Conservation (phyloP, 2,113 vertebrate genomes). For the Todiramphus chloris region DNA sequence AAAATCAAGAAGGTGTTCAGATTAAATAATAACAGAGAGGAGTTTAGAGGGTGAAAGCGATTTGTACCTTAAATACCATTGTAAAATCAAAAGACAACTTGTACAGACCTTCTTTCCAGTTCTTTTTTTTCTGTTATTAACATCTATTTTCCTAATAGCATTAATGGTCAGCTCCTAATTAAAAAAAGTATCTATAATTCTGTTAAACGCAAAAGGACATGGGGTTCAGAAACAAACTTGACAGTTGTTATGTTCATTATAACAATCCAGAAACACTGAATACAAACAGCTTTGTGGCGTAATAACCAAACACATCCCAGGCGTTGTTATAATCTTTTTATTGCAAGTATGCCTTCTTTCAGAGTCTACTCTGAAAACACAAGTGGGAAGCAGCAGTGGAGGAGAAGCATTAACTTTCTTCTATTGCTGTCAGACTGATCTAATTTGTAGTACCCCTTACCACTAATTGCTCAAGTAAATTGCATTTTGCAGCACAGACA, state of each 20-base stretch:
- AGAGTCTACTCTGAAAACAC: not conserved
- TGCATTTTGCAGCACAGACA: constrained; percentile 29
- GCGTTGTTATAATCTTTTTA: not conserved
- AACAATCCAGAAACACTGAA: not conserved
- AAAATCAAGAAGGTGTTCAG: not conserved
- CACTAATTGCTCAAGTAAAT: constrained; percentile 50
- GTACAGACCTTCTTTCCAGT: not conserved
- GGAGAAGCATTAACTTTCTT: not conserved
- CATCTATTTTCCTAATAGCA: not conserved
- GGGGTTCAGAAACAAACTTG: not conserved
- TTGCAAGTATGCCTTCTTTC: not conserved
- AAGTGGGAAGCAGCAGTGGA: not conserved
- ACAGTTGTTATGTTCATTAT: not conserved
- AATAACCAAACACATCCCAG: not conserved
- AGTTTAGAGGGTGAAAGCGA: not conserved
- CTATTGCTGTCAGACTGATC: constrained; percentile 16
- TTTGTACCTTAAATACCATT: not conserved
- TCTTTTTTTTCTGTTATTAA: not conserved
- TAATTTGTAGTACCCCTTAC: constrained; percentile 26
- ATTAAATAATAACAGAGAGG: not conserved
- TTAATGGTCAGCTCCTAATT: not conserved
- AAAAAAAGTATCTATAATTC: not conserved
- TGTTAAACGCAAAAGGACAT: not conserved
- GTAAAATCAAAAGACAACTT: not conserved
- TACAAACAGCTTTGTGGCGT: not conserved